Conservation (phyloP, 2,888 invertebrate species). For the Danaus chrysippus region DNA sequence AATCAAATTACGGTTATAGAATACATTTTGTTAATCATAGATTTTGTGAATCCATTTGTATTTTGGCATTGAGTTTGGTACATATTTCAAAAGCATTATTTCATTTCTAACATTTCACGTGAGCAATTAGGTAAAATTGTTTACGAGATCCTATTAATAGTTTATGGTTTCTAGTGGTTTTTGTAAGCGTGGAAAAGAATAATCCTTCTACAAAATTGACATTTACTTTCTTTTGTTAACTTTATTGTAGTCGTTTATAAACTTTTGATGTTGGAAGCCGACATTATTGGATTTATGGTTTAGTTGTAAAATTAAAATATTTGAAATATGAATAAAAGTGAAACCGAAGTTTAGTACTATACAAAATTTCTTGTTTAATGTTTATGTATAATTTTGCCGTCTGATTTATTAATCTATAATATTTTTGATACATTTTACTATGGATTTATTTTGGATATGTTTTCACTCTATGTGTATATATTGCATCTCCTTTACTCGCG, state of each 20-base stretch:
- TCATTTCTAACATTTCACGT: conserved; percentile 33
- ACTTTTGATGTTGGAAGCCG: too few species aligned
- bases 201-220: neutral
- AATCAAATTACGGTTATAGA: neutral
- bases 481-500: too few species aligned
- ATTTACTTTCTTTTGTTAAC: neutral
- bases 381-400: too few species aligned
- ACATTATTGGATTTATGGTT: too few species aligned
- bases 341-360: too few species aligned
- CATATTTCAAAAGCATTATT: conserved; percentile 8
- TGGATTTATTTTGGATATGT: too few species aligned
- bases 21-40: neutral
- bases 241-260: neutral
- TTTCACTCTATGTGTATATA: too few species aligned
- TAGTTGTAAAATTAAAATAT: too few species aligned
- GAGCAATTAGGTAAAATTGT: conserved; percentile 38
- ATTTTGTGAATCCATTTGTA: neutral
- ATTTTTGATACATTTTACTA: too few species aligned
- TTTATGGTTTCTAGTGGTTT: conserved; percentile 37
- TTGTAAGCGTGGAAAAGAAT: conserved; percentile 6
- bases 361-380: too few species aligned
- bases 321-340: too few species aligned
- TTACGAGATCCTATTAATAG: conserved; percentile 34
- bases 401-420: too few species aligned
- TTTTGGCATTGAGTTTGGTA: conserved; percentile 9